Evolutionary conservation across 1,140 invertebrate species (phyloP).

Genomic region (Pemphigus obesinymphae): DNA sequence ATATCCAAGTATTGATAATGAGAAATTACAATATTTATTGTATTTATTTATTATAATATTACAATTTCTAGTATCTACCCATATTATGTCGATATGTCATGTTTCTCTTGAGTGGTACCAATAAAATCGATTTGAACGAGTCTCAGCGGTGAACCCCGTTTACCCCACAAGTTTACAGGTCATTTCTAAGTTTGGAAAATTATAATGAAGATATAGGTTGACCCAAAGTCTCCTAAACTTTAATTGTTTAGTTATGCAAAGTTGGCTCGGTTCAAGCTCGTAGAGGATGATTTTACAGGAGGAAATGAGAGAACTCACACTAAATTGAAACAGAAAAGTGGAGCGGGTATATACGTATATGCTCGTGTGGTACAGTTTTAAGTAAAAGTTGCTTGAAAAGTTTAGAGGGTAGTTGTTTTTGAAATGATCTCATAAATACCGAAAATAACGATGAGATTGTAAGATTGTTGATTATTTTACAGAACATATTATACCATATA

Average conservation of each 20-base stretch:
- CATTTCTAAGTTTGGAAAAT: not conserved
- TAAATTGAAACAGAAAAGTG: not conserved
- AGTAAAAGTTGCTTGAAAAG: not conserved
- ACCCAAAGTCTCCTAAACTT: not conserved
- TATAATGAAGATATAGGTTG: not conserved
- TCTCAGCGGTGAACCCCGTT: not conserved
- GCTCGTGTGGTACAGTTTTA: not conserved
- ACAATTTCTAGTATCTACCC: too few species aligned
- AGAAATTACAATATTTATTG: too few species aligned
- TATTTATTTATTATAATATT: too few species aligned
- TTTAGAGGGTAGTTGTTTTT: not conserved
- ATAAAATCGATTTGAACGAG: not conserved
- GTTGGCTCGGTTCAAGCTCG: not conserved
- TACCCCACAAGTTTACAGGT: not conserved
- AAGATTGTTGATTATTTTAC: constrained; percentile 9
- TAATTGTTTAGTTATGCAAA: constrained; percentile 5
- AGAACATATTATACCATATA: not conserved
- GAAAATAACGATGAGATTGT: not conserved
- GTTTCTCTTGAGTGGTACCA: not conserved
- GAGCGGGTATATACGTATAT: not conserved
- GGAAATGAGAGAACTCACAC: constrained; percentile 1
- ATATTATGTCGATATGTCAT: not conserved
- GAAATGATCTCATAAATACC: not conserved
- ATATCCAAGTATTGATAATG: too few species aligned
- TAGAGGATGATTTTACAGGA: constrained; percentile 3